These are phyloP conservation scores for Ailuropoda melanoleuca DNA, from an alignment of 2,113 vertebrate species.

Conservation along the genomic window DNA sequence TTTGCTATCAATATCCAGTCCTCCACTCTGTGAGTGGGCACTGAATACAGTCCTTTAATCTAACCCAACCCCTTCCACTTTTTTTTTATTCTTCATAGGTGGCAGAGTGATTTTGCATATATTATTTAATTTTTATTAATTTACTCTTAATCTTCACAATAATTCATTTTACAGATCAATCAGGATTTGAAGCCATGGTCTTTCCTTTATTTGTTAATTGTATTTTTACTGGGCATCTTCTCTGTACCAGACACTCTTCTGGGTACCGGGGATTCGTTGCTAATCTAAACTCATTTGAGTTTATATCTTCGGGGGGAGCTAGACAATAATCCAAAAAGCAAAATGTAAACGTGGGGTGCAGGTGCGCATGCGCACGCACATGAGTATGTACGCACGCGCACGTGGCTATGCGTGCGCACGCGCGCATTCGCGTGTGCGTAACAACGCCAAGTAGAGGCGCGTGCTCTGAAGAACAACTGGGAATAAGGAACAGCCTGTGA, in stretches of 20 bases:
- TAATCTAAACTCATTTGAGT: neutral
- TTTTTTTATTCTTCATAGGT: neutral
- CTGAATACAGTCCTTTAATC: neutral
- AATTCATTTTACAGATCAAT: neutral
- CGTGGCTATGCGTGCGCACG: accelerated
- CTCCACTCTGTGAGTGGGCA: neutral
- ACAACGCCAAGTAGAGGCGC: neutral
- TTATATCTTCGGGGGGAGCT: neutral
- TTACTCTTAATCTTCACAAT: neutral
- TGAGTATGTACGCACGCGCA: neutral
- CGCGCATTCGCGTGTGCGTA: accelerated
- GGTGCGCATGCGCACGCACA: accelerated
- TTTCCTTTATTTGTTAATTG: neutral
- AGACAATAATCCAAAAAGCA: neutral
- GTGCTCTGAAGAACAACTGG: neutral
- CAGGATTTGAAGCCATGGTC: neutral
- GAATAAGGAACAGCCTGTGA: neutral
- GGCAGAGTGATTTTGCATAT: neutral
- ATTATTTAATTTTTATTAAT: neutral
- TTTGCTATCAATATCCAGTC: neutral
- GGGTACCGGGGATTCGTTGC: neutral
- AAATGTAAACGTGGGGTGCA: neutral
- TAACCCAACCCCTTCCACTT: neutral
- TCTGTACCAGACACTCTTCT: neutral
- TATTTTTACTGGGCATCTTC: neutral